Conservation (phyloP, 2,113 vertebrate genomes). For the Leucopsar rothschildi region DNA sequence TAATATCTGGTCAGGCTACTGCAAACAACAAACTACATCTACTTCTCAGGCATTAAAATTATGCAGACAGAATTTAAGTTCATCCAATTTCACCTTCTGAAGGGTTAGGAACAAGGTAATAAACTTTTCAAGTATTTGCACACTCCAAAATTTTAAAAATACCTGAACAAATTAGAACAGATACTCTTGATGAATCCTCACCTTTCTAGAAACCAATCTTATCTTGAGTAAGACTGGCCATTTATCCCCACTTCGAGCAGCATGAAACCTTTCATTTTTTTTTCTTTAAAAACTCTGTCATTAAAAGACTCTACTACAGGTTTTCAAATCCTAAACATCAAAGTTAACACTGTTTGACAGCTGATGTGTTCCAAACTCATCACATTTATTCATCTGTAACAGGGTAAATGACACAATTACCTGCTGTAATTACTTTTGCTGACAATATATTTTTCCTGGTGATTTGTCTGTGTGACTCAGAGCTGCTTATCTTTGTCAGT, state of each 20-base stretch:
- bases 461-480: slow-evolving; percentile 65
- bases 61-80: background rate
- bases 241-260: background rate
- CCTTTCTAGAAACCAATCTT: background rate
- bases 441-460: slow-evolving; percentile 69
- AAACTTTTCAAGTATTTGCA: background rate
- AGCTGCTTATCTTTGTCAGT: slow-evolving; percentile 62
- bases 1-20: background rate
- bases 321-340: slow-evolving; percentile 57
- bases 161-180: background rate
- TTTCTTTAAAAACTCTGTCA: slow-evolving; percentile 17
- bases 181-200: background rate
- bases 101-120: background rate
- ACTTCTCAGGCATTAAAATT: background rate
- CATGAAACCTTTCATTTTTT: background rate
- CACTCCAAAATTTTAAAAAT: background rate
- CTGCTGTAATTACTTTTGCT: slow-evolving; percentile 77
- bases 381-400: slow-evolving; percentile 73
- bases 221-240: background rate
- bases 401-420: slow-evolving; percentile 80
- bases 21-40: background rate
- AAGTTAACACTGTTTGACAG: slow-evolving; percentile 74
- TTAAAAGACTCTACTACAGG: background rate
- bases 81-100: background rate
- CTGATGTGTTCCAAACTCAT: slow-evolving; percentile 62